Percentiles rank a stretch among this genome's conserved stretches.
Conservation (phyloP, 1,140 invertebrate genomes). For the Leptopilina clavipes region DNA sequence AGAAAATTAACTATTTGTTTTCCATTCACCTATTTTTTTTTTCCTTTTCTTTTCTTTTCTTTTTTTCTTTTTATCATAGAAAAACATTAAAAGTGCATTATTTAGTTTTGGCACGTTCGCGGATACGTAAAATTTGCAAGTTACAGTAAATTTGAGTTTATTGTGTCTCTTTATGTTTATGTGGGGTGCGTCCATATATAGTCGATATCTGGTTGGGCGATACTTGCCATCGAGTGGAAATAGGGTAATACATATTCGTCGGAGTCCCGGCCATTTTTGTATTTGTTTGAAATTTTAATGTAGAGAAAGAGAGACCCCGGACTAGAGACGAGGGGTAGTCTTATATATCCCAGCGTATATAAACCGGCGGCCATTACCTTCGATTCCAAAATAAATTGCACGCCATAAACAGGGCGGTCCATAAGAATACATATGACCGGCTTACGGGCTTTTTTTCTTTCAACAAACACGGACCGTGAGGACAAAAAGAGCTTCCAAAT, state of each 20-base stretch:
- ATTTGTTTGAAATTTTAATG: constrained; percentile 72
- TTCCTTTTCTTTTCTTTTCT: no score
- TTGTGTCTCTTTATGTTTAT: constrained; percentile 2
- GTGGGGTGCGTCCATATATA: constrained; percentile 19
- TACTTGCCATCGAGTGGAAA: constrained; percentile 46
- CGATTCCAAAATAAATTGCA: constrained; percentile 74
- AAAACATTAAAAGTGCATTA: neutral
- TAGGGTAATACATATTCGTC: constrained; percentile 60
- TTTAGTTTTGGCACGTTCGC: constrained; percentile 3
- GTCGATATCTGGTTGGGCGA: constrained; percentile 21
- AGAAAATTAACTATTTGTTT: no score
- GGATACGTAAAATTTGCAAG: constrained; percentile 4
- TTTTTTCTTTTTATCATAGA: no score
- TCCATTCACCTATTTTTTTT: no score
- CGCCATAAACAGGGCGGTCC: constrained; percentile 71
- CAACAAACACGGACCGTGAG: neutral
- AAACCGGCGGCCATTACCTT: constrained; percentile 72
- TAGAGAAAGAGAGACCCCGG: constrained; percentile 38
- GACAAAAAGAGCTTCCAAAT: neutral
- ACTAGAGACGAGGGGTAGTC: constrained; percentile 37
- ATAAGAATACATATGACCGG: constrained; percentile 71
- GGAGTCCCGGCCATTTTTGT: constrained; percentile 59
- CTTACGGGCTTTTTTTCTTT: constrained; percentile 47
- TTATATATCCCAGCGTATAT: constrained; percentile 50
- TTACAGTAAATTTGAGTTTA: constrained; percentile 9